These are phyloP conservation scores for Hyles lineata DNA, from an alignment of 2,888 invertebrate species.

Conservation along the genomic window DNA sequence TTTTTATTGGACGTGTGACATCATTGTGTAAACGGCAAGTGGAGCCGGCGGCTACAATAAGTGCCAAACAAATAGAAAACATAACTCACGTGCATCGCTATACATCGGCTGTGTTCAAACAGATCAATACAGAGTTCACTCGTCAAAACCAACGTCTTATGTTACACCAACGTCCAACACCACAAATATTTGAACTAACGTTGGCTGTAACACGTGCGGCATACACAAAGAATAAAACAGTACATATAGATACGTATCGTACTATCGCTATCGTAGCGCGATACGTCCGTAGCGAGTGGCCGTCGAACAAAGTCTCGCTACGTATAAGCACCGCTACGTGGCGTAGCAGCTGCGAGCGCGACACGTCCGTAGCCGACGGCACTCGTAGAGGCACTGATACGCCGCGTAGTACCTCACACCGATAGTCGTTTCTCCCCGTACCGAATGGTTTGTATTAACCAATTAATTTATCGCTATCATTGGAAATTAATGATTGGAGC, in stretches of 20 bases:
- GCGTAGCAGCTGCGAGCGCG: conserved; percentile 41
- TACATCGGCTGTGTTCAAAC: conserved; percentile 17
- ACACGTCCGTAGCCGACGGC: conserved; percentile 61
- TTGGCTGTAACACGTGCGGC: conserved; percentile 9
- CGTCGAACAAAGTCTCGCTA: conserved; percentile 11
- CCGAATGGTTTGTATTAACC: conserved; percentile 30
- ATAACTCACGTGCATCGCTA: conserved; percentile 25
- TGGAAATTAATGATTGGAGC: conserved; percentile 33
- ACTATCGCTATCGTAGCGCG: conserved; percentile 14
- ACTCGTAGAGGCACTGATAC: conserved; percentile 60
- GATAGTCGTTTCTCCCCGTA: conserved; percentile 25
- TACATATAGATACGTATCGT: conserved; percentile 14
- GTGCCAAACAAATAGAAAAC: conserved; percentile 20
- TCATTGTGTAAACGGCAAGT: neutral
- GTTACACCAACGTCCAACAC: conserved; percentile 21
- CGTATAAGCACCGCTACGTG: conserved; percentile 17
- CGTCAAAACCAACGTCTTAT: conserved; percentile 24
- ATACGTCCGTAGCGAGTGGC: conserved; percentile 23
- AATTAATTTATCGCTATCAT: conserved; percentile 40
- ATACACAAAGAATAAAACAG: conserved; percentile 23
- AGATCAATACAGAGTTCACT: conserved; percentile 27
- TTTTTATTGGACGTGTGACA: neutral
- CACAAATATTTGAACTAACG: conserved; percentile 28
- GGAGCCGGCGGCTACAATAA: neutral
- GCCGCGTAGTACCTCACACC: conserved; percentile 44